Conservation (phyloP, 92 coral and sea anemone genomes). For the Phenganax stokvisi region DNA sequence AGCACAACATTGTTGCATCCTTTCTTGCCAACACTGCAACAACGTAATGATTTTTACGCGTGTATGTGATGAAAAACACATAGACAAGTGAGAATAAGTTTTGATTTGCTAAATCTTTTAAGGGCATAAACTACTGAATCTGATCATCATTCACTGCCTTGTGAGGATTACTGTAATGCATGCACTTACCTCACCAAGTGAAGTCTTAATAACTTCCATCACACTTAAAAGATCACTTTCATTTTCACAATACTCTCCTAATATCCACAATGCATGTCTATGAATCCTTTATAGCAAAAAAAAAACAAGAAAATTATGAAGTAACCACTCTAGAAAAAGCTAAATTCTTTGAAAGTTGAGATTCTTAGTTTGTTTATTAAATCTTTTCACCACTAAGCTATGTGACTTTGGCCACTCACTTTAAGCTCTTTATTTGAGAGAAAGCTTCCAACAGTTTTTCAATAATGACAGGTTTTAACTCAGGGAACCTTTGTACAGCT, state of each 20-base stretch:
- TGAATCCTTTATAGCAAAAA: constrained; percentile 58
- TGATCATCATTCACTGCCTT: too few relatives aligned
- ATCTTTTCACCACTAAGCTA: too few relatives aligned
- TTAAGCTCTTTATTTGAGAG: constrained; percentile 87
- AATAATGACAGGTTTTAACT: constrained; percentile 86
- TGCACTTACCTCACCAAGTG: constrained; percentile 69
- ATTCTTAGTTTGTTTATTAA: too few relatives aligned
- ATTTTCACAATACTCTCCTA: constrained; percentile 88
- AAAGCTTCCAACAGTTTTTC: constrained; percentile 92
- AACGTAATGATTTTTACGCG: too few relatives aligned
- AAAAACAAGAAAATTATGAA: not conserved
- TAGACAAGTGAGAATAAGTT: too few relatives aligned
- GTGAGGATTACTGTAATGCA: too few relatives aligned
- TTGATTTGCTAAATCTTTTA: too few relatives aligned
- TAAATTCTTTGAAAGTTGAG: too few relatives aligned
- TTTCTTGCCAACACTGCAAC: too few relatives aligned
- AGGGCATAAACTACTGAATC: too few relatives aligned
- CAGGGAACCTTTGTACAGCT: constrained; percentile 93
- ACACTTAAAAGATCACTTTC: constrained; percentile 80
- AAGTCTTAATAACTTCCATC: constrained; percentile 83
- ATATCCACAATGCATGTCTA: constrained; percentile 97
- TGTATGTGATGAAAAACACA: too few relatives aligned
- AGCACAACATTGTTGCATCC: too few relatives aligned
- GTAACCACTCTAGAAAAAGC: not conserved
- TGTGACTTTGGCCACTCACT: constrained; percentile 51